phyloP scores from a whole-genome alignment of 2,888 invertebrate species.

The Hirudinaria manillensis region DNA sequence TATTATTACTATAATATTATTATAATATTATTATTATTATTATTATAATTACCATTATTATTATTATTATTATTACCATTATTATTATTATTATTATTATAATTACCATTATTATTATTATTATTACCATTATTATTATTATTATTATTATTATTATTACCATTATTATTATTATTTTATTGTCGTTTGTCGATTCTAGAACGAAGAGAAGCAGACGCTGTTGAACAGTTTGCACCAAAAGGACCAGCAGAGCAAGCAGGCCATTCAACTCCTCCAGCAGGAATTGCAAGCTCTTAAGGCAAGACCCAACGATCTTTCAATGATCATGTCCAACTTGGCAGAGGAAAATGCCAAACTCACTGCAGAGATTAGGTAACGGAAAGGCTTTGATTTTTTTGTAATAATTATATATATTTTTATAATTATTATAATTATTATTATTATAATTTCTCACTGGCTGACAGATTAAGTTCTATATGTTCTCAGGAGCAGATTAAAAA shows the following conservation, averaged over 20 bases:
- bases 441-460: background rate
- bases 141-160: background rate
- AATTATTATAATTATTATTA: too few species aligned
- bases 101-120: too few species aligned
- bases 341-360: constrained; percentile 26
- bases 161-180: too few species aligned
- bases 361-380: constrained; percentile 2
- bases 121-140: background rate
- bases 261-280: constrained; percentile 25
- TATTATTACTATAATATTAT: too few species aligned
- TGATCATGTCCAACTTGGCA: constrained; percentile 21
- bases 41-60: too few species aligned
- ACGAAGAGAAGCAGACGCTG: constrained; percentile 22
- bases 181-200: background rate
- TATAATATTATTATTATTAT: too few species aligned
- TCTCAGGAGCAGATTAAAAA: too few species aligned
- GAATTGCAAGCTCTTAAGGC: constrained; percentile 6
- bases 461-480: background rate
- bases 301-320: background rate
- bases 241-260: constrained; percentile 26
- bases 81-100: too few species aligned
- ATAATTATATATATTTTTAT: background rate
- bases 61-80: too few species aligned
- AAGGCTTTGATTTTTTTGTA: background rate
- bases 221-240: constrained; percentile 24